Base-by-base conservation (phyloP, 2,797 vertebrate species). In the Pseudochirops cupreus region DNA sequence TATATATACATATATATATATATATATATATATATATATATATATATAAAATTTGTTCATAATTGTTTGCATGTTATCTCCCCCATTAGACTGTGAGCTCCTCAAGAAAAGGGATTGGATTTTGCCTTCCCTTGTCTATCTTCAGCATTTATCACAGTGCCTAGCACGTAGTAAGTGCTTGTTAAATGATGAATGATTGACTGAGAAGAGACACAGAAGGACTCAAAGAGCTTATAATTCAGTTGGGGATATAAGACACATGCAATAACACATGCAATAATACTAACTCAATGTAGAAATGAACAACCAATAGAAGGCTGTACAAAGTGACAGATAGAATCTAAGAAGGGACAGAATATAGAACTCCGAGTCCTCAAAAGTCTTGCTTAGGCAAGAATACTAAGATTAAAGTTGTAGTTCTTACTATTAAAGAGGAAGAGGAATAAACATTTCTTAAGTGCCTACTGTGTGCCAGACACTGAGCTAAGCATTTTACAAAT, bases 11-110 rank as follows among this genome's bases (percentile, higher is more conserved):
- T 89, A 31, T 53, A 90, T 1, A 16, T 31, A 50, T 28, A 82
- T 53, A 90, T 1, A 16, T 31, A 50, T n/a, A n/a, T 31, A 18
- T 94, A 67, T 89, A 31, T 53, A 90, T 1, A 16, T 31, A 50
- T 28, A 82, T 53, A 90, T 1, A 16, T 31, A 50, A 21, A 82
- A 90, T 96, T 93, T 95, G 91, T 93, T 90, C 58, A 82, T 90
- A 92, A 21, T 57, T 57, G 6, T 91, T 92, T 31, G 53, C 4
- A 58, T 91, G 31, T 29, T 93, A 67, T 26, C 29, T 93, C 54
- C 54, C 21, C 21, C 39, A 26, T 87, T 87, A 87, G 74, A 87
- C 9, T 87, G 39, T 87, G 74, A 87, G 24, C 21, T 67, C 33
- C 33, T 46, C 9, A 1, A 87, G 74, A 87, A 87, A 46, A 87